phyloP scores from a whole-genome alignment of 1,140 invertebrate species.

The Drosophila watanabei region DNA sequence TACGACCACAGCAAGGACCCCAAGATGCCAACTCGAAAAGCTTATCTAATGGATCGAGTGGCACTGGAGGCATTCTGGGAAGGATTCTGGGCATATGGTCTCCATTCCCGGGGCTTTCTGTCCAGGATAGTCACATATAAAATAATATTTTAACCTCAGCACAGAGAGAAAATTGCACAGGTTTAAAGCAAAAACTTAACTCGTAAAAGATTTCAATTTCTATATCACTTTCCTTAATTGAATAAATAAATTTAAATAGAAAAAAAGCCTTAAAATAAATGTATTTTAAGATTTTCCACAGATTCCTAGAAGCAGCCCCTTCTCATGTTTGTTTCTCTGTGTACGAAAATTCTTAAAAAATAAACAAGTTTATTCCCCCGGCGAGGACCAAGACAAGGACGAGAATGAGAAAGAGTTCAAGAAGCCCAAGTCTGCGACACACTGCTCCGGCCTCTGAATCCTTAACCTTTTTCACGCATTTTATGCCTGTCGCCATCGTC shows the following conservation, averaged over 20 bases:
- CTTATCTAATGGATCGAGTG: conserved; percentile 42
- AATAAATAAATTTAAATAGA: no score
- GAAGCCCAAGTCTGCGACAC: not conserved
- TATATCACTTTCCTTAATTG: no score
- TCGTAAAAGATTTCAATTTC: no score
- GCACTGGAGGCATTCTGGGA: conserved; percentile 9
- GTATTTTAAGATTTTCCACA: not conserved
- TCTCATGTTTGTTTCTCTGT: not conserved
- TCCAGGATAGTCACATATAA: no score
- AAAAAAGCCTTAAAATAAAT: not conserved
- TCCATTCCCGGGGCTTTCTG: no score
- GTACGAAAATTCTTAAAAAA: conserved; percentile 15
- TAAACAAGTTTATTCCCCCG: conserved; percentile 18
- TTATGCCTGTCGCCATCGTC: conserved; percentile 7
- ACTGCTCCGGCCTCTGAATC: conserved; percentile 1
- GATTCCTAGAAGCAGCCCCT: not conserved
- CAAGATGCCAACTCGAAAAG: conserved; percentile 1
- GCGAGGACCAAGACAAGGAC: not conserved
- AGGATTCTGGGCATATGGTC: not conserved
- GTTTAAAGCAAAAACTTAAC: not conserved
- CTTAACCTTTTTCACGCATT: conserved; percentile 41
- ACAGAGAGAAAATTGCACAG: not conserved
- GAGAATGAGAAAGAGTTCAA: not conserved
- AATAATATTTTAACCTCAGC: conserved; percentile 8
- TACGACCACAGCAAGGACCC: not conserved